These are phyloP conservation scores for Ennomos fuscantarius DNA, from an alignment of 2,888 invertebrate genomes.

Conservation along the genomic window DNA sequence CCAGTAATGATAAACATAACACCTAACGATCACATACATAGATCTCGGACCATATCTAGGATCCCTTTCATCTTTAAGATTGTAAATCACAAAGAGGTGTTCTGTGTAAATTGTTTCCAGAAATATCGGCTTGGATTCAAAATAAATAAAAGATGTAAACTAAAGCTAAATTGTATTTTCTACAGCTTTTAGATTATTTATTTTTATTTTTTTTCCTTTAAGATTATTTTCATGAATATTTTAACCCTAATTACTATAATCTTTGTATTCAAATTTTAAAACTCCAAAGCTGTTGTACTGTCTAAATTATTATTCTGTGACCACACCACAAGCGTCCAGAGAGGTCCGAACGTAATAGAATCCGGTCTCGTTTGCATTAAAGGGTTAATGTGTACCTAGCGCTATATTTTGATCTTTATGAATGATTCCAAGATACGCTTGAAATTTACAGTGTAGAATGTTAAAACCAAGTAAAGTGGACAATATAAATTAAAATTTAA, in stretches of 20 bases:
- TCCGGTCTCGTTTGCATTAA: conserved; percentile 51
- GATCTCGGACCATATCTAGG: too few species aligned
- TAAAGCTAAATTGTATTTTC: too few species aligned
- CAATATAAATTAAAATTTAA: background rate
- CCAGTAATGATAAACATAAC: too few species aligned
- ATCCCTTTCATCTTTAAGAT: too few species aligned
- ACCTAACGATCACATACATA: too few species aligned
- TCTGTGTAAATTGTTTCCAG: too few species aligned
- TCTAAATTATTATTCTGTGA: conserved; percentile 22
- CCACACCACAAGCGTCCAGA: conserved; percentile 35
- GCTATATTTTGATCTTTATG: conserved; percentile 35
- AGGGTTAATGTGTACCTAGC: conserved; percentile 50
- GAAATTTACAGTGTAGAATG: conserved; percentile 7
- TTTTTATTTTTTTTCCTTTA: too few species aligned
- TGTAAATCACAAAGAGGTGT: too few species aligned
- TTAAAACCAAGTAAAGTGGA: background rate
- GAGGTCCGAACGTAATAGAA: conserved; percentile 54
- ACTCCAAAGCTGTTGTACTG: conserved; percentile 16
- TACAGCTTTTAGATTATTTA: background rate
- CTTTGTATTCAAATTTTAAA: conserved; percentile 7
- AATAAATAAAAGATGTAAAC: too few species aligned
- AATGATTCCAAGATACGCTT: conserved; percentile 23
- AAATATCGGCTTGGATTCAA: too few species aligned
- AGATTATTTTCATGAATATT: background rate
- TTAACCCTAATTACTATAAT: background rate